phyloP scores from a whole-genome alignment of 2,797 vertebrate genomes.

The Karalla daura region DNA sequence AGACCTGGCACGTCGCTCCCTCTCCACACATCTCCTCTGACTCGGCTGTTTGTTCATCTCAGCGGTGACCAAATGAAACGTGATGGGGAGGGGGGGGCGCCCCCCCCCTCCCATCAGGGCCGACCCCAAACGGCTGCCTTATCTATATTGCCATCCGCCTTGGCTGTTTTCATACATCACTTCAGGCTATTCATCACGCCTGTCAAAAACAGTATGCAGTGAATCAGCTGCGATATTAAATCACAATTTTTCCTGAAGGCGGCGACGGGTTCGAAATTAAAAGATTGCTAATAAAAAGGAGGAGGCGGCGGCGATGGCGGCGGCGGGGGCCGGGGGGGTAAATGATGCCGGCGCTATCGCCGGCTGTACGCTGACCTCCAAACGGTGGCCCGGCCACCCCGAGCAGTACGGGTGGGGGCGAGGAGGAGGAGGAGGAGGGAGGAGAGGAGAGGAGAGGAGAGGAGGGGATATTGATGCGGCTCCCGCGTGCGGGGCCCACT shows the following conservation, averaged over 20 bases:
- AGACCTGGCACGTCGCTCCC: no score
- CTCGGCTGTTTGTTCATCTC: conserved; percentile 78
- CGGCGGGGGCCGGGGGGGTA: no score
- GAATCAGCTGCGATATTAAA: conserved; percentile 87
- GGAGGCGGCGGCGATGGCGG: no score
- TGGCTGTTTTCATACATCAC: conserved; percentile 87
- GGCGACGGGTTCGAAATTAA: conserved; percentile 82
- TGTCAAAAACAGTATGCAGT: conserved; percentile 85
- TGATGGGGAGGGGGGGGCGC: conserved; percentile 61
- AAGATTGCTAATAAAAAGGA: conserved; percentile 86
- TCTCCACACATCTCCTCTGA: conserved; percentile 58
- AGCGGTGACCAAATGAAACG: conserved; percentile 77
- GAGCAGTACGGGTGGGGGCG: conserved; percentile 66
- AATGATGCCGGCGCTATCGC: conserved; percentile 79
- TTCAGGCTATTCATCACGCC: conserved; percentile 85
- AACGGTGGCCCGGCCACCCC: conserved; percentile 80
- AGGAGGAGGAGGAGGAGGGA: conserved; percentile 63
- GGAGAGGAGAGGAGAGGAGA: conserved; percentile 57
- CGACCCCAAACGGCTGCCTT: conserved; percentile 81
- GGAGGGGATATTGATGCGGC: conserved; percentile 87
- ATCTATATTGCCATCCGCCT: conserved; percentile 88
- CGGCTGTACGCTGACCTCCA: conserved; percentile 80
- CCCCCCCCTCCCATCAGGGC: conserved; percentile 76
- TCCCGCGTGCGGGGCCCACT: conserved; percentile 86
- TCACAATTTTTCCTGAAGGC: conserved; percentile 81